Percentiles rank a stretch among this genome's conserved stretches.
Conservation (phyloP, 1,140 invertebrate species). For the Heliconius congener region DNA sequence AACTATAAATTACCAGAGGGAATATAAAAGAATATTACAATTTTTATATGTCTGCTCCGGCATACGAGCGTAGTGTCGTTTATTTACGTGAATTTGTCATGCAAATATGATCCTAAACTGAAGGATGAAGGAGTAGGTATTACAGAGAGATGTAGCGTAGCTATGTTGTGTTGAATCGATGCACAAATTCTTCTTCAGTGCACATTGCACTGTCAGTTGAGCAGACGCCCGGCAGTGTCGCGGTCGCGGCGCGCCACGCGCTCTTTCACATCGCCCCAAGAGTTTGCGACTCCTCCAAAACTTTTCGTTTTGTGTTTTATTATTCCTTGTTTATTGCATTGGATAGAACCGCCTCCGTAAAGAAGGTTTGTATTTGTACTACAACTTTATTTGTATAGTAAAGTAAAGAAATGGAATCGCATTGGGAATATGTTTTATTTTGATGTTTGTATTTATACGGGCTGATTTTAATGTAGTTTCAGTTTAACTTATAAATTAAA, state of each 20-base stretch:
- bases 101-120: constrained; percentile 28
- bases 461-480: neutral
- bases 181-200: constrained; percentile 42
- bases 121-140: constrained; percentile 29
- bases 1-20: constrained; percentile 38
- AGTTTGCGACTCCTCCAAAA: constrained; percentile 39
- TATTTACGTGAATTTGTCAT: constrained; percentile 27
- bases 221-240: constrained; percentile 35
- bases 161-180: constrained; percentile 44
- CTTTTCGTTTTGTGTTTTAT: constrained; percentile 32
- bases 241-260: constrained; percentile 49
- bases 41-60: constrained; percentile 51
- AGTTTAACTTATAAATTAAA: too few relatives aligned
- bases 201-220: constrained; percentile 47
- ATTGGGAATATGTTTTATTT: neutral
- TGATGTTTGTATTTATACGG: neutral
- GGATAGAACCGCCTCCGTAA: constrained; percentile 30
- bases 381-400: constrained; percentile 23
- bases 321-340: constrained; percentile 38
- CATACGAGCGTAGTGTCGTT: constrained; percentile 24
- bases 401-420: neutral
- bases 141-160: constrained; percentile 5
- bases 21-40: constrained; percentile 48
- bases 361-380: constrained; percentile 37
- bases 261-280: constrained; percentile 35